Percentiles rank a stretch among this genome's conserved stretches.
Conservation (phyloP, 64 coral and sea anemone species). For the Stichodactyla helianthus region DNA sequence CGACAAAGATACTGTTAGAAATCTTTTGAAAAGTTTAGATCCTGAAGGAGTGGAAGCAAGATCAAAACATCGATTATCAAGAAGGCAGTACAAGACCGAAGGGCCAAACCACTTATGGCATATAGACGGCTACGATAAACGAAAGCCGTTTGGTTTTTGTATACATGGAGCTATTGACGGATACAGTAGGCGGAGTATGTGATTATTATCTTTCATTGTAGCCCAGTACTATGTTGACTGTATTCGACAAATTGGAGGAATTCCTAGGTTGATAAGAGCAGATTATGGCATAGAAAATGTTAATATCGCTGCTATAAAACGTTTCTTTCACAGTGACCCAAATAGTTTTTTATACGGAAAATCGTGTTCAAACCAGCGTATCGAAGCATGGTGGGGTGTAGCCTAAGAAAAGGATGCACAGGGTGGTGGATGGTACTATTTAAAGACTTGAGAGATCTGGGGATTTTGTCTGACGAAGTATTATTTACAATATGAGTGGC, state of each 20-base stretch:
- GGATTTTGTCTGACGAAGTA: conserved; percentile 13
- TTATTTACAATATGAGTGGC: too few species aligned
- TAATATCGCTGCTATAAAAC: conserved; percentile 43
- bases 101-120: too few species aligned
- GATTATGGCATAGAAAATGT: conserved; percentile 58
- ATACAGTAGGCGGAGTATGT: not conserved
- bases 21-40: too few species aligned
- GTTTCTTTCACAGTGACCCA: conserved; percentile 28
- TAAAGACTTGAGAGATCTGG: conserved; percentile 15
- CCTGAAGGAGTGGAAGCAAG: too few species aligned
- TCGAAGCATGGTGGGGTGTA: conserved; percentile 23
- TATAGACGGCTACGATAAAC: too few species aligned
- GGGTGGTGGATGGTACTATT: conserved; percentile 30
- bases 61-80: too few species aligned
- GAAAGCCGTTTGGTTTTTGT: too few species aligned
- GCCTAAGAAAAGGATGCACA: not conserved
- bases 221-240: not conserved
- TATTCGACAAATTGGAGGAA: conserved; percentile 30
- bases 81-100: too few species aligned
- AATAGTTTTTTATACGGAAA: conserved; percentile 21
- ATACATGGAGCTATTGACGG: not conserved
- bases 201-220: not conserved
- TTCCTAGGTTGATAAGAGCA: conserved; percentile 1
- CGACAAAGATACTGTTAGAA: too few species aligned
- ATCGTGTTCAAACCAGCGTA: conserved; percentile 17